Evolutionary conservation across 2,797 vertebrate genomes (phyloP), one percentile per base, ranked within the genome.

Genomic region (Miichthys miiuy): DNA sequence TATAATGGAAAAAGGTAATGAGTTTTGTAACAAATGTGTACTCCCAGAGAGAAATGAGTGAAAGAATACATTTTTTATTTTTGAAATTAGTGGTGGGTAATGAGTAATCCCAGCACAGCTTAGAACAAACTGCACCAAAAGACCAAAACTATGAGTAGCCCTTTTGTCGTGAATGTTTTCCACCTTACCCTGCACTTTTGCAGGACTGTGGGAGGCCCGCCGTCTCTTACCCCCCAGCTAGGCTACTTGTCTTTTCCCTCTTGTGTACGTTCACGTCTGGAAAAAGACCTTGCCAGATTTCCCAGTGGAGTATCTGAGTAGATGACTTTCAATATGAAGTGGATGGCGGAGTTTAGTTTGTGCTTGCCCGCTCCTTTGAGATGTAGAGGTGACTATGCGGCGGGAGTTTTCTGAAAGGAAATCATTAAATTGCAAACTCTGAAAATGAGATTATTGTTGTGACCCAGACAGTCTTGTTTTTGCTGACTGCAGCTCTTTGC

Each of bases 381-480:
- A 85, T 78, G 87, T 65, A 50, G 79, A 84, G 81, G 80, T 87
- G 85, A 88, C 71, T 54, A n/a, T 66, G 70, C 21, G 56, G 72
- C 44, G 60, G 58, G 80, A 75, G 77, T 54, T 83, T 76, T 82
- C 82, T 68, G 83, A 83, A 77, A 83, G 81, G 90, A 92, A 91
- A 90, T 92, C 87, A 89, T 94, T 90, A 90, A 84, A 89, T 87
- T 89, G 89, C 89, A 86, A 89, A 87, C 85, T 90, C 86, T 85
- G 84, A 91, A 85, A 91, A 93, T 90, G 77, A 92, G 90, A 92
- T 93, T 90, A 93, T 89, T 91, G 87, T 75, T 42, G 41, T 80
- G 86, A 88, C 86, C 86, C 87, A 87, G 85, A 89, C 90, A 12
- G 84, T 42, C 67, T 86, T 85, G 86, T 92, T 91, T 90, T 82